Base-by-base conservation (phyloP, 2,888 invertebrate species). In the Ypsolopha scabrella region DNA sequence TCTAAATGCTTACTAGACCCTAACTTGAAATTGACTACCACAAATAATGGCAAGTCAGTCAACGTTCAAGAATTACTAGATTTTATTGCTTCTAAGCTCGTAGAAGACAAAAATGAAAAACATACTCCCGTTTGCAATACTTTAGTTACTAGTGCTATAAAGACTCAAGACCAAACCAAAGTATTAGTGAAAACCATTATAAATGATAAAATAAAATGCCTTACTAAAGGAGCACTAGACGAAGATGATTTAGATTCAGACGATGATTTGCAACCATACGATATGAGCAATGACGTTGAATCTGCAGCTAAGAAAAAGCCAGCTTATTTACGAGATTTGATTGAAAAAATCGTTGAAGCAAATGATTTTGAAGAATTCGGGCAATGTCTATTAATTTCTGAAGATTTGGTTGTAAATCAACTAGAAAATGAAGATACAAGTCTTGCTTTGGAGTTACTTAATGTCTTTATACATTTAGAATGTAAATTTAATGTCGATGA, bases 241-340 rank as follows among this genome's bases (percentile, higher is more conserved):
- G 66, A 74, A 14, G 88, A 89, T 11, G 88, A 89, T 39, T 63
- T 94, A 39, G 95, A 95, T 66, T 94, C 94, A 0, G 94, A 94
- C 62, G 95, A 96, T 68, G 97, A 97, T 67, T 78, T 96, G 35
- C 89, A 90, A 51, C 93, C 95, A 0, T 96, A 93, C 66, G 94
- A 96, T 65, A 89, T 94, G 89, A 92, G 92, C 10, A 91, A 94
- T 64, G 96, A 97, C 65, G 77, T 87, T 0, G 71, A 89, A 10
- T 67, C 80, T 0, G 71, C 80, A 0, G 83, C 89, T 34, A 89
- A 88, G 55, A 88, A 89, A 56, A 87, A 90, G 34, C 96, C 97
- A 0, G 88, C 88, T 33, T 97, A 95, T 67, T 67, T 97, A 0
- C 72, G 95, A 45, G 97, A 97, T 65, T 74, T 97, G 39, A 81